Percentiles rank a stretch among this genome's conserved stretches.
These are phyloP conservation scores for Drosophila mauritiana DNA, from an alignment of 1,140 invertebrate species.

Conservation along the genomic window DNA sequence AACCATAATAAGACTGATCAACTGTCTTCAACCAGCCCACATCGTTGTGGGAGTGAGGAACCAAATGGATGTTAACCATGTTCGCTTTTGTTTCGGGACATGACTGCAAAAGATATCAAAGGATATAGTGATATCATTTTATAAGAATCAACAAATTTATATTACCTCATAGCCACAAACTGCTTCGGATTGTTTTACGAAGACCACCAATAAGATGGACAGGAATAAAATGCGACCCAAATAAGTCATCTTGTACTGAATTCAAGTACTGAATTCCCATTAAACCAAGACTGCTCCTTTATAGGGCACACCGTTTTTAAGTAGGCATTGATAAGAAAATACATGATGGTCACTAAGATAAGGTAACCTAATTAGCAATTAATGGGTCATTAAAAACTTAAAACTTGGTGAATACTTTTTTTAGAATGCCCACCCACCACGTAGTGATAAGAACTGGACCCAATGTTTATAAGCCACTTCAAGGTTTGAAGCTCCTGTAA, in stretches of 20 bases:
- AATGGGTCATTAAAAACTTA: neutral
- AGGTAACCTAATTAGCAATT: neutral
- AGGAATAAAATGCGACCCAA: slow-evolving; percentile 10
- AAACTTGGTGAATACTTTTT: neutral
- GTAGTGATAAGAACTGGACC: neutral
- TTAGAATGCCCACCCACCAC: neutral
- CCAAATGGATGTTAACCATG: slow-evolving; percentile 92
- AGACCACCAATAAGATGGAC: slow-evolving; percentile 22
- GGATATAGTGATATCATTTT: neutral
- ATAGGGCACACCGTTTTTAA: slow-evolving; percentile 14
- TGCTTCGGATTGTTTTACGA: slow-evolving; percentile 3
- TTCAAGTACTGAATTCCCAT: slow-evolving; percentile 12
- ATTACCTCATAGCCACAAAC: slow-evolving; percentile 61
- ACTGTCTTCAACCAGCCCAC: slow-evolving; percentile 97
- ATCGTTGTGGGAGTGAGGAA: slow-evolving; percentile 94
- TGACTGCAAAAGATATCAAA: slow-evolving; percentile 84
- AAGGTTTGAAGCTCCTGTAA: neutral
- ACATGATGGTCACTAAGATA: slow-evolving; percentile 11
- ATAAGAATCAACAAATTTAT: neutral
- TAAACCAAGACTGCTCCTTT: slow-evolving; percentile 8
- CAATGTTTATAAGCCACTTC: slow-evolving; percentile 1
- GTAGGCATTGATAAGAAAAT: slow-evolving; percentile 10
- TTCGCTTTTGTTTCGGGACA: slow-evolving; percentile 86
- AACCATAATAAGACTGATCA: slow-evolving; percentile 96
- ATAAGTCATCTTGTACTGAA: slow-evolving; percentile 24